A percentile compares a stretch with the other conserved stretches of the same genome.
phyloP scores from a whole-genome alignment of 2,797 vertebrate species.

The Zenarchopterus dispar region DNA sequence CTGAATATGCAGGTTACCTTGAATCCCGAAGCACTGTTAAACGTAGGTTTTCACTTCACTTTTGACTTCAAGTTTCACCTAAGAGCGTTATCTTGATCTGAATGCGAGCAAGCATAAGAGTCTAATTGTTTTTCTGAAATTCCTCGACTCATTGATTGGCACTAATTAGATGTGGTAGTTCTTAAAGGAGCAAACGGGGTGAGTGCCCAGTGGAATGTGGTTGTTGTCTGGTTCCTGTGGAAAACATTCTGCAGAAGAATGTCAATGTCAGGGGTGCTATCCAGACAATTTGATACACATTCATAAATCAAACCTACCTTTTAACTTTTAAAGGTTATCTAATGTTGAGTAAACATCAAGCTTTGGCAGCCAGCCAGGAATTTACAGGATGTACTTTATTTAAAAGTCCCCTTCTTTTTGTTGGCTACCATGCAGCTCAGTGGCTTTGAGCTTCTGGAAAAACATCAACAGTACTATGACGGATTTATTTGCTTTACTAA shows the following conservation, averaged over 20 bases:
- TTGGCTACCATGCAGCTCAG: neutral
- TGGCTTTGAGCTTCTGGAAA: neutral
- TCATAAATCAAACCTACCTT: no score
- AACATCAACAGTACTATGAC: conserved; percentile 3
- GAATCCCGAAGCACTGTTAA: conserved; percentile 95
- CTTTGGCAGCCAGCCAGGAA: conserved; percentile 7
- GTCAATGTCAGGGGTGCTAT: no score
- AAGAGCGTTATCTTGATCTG: neutral
- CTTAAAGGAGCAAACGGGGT: neutral
- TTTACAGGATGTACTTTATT: neutral
- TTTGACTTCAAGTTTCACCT: neutral
- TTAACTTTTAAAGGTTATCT: neutral
- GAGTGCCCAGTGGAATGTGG: neutral
- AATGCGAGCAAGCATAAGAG: no score
- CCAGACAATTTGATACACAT: no score
- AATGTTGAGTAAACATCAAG: conserved; percentile 9
- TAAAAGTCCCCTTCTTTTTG: conserved; percentile 2
- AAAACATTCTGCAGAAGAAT: no score
- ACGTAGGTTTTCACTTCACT: conserved; percentile 85
- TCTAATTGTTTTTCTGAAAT: no score
- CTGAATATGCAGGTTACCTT: conserved; percentile 91
- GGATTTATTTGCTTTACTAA: conserved; percentile 17
- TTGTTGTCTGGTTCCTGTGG: neutral
- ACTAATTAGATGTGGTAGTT: conserved; percentile 1
- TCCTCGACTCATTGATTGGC: no score